Evolutionary conservation across 2,888 invertebrate genomes (phyloP).

Genomic region (Ochropleura plecta): DNA sequence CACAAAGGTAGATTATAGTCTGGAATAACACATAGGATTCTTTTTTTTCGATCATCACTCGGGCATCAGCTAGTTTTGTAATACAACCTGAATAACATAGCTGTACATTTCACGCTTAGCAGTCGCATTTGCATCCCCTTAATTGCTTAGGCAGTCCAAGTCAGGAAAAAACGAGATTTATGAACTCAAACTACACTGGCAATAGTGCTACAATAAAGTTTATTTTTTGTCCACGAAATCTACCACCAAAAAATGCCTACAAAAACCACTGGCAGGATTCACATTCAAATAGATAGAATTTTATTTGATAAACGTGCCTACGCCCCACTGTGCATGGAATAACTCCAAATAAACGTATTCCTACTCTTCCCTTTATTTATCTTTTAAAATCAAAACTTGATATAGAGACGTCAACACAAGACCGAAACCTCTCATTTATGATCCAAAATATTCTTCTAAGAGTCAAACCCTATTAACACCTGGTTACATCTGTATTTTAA

Average conservation of each 20-base stretch:
- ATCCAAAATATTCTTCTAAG: no score
- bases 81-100: no score
- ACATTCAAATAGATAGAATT: slow-evolving; percentile 39
- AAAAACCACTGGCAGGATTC: slow-evolving; percentile 40
- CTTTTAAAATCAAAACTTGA: slow-evolving; percentile 6
- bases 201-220: slow-evolving; percentile 15
- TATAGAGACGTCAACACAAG: not conserved
- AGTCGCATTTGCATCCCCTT: not conserved
- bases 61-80: no score
- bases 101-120: not conserved
- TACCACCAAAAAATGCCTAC: slow-evolving; percentile 19
- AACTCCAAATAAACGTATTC: slow-evolving; percentile 24
- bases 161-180: slow-evolving; percentile 2
- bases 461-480: no score
- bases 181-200: slow-evolving; percentile 10
- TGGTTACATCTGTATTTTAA: no score
- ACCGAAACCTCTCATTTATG: not conserved
- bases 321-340: slow-evolving; percentile 27
- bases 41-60: no score
- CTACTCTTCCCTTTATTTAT: slow-evolving; percentile 29
- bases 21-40: no score
- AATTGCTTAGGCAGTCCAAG: not conserved
- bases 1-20: no score
- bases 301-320: slow-evolving; percentile 54
- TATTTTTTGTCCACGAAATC: slow-evolving; percentile 5